phyloP scores from a whole-genome alignment of 2,797 vertebrate genomes.

The Siniperca scherzeri region DNA sequence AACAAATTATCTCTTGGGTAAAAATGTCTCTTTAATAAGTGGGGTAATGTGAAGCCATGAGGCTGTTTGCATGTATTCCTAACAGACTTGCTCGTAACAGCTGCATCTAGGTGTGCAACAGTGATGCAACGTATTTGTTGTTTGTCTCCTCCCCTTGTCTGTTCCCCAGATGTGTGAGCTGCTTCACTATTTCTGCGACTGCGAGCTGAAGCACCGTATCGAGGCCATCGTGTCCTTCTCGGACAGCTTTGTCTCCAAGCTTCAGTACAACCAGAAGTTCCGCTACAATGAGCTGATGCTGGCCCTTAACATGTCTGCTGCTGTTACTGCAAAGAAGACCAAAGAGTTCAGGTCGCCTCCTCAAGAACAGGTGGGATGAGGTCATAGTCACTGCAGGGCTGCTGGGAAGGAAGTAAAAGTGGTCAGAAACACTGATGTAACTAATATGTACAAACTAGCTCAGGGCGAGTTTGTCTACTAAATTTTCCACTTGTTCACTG shows the following conservation, averaged over 20 bases:
- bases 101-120: neutral
- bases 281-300: conserved; percentile 98
- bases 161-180: conserved; percentile 95
- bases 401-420: neutral
- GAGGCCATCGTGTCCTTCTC: conserved; percentile 98
- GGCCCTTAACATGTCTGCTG: conserved; percentile 98
- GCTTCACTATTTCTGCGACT: conserved; percentile 98
- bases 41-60: conserved; percentile 27
- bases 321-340: conserved; percentile 96
- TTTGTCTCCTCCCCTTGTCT: conserved; percentile 40
- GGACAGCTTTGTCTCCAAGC: conserved; percentile 95
- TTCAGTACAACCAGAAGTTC: conserved; percentile 98
- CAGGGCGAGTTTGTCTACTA: neutral
- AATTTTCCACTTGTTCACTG: neutral
- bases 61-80: conserved; percentile 30
- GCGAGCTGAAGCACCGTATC: conserved; percentile 96
- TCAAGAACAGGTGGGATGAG: conserved; percentile 93
- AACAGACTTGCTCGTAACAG: conserved; percentile 6
- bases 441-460: neutral
- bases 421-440: neutral
- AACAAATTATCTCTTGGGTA: conserved; percentile 46
- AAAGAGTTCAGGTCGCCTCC: conserved; percentile 99
- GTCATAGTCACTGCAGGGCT: neutral
- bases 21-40: conserved; percentile 54
- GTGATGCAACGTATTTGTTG: conserved; percentile 19